These are phyloP conservation scores for Rhegmatorhina hoffmannsi DNA, from an alignment of 2,113 vertebrate species.

Conservation along the genomic window DNA sequence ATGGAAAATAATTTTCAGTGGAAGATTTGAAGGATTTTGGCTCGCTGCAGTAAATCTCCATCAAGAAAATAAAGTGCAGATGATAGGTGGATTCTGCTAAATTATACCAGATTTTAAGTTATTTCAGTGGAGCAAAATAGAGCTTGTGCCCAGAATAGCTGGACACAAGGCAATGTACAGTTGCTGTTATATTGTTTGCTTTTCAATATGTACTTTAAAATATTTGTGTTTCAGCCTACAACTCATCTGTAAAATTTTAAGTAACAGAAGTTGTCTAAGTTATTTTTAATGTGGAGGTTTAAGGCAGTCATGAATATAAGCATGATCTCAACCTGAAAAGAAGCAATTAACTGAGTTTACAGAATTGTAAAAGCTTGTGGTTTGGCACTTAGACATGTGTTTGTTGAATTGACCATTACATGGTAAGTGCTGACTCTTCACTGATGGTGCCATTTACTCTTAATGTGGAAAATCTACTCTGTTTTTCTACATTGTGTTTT, in stretches of 20 bases:
- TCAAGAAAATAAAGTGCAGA: neutral
- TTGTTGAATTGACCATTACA: conserved; percentile 49
- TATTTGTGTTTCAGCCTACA: conserved; percentile 17
- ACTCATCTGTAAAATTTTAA: conserved; percentile 38
- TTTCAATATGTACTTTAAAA: neutral
- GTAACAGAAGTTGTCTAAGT: conserved; percentile 12
- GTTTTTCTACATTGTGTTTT: conserved; percentile 19
- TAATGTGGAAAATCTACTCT: conserved; percentile 39
- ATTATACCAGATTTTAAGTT: neutral
- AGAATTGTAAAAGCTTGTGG: neutral
- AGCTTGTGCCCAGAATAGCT: neutral
- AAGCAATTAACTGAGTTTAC: conserved; percentile 32
- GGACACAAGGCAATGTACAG: neutral
- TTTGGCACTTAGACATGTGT: conserved; percentile 20
- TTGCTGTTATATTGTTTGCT: conserved; percentile 18
- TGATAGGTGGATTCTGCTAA: neutral
- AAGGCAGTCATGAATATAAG: conserved; percentile 27
- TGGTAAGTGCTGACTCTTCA: conserved; percentile 29
- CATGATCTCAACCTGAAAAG: neutral
- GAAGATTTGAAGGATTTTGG: neutral
- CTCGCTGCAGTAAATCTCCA: neutral
- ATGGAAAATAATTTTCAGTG: neutral
- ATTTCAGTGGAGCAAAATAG: neutral
- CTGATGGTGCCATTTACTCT: conserved; percentile 35
- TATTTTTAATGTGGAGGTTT: conserved; percentile 33